Evolutionary conservation across 1,140 invertebrate genomes (phyloP).

Genomic region (Drosophila obscura): DNA sequence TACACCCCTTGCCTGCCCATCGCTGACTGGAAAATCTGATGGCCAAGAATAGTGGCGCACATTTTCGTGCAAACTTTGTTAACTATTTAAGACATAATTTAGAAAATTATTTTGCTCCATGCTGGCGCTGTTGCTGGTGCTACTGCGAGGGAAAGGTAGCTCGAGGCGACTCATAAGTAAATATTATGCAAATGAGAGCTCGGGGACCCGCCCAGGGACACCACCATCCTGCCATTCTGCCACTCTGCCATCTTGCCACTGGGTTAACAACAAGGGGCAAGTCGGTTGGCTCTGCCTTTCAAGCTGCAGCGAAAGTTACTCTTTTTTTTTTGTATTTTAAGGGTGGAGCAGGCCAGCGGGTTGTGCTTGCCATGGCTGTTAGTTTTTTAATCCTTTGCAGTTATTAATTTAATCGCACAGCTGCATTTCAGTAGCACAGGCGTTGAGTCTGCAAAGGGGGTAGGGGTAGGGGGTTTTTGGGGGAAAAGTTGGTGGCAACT

Average conservation of each 20-base stretch:
- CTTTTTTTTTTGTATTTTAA: constrained; percentile 18
- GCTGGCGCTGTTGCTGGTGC: constrained; percentile 15
- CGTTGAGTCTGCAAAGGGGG: background rate
- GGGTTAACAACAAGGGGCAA: constrained; percentile 16
- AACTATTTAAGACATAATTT: constrained; percentile 83
- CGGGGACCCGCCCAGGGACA: constrained; percentile 42
- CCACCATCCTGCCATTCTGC: background rate
- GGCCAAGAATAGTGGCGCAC: constrained; percentile 46
- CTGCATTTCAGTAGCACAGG: constrained; percentile 61
- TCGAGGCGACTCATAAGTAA: constrained; percentile 61
- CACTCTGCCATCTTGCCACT: background rate
- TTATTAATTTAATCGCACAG: constrained; percentile 82
- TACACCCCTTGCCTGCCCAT: background rate
- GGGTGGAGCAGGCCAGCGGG: constrained; percentile 44
- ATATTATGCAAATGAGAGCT: constrained; percentile 78
- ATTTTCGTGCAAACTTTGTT: constrained; percentile 76
- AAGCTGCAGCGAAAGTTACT: constrained; percentile 65
- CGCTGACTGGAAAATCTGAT: constrained; percentile 27
- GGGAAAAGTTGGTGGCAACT: constrained; percentile 38
- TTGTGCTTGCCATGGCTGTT: constrained; percentile 74
- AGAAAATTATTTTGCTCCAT: constrained; percentile 78
- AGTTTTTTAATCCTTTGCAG: constrained; percentile 80
- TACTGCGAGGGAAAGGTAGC: background rate
- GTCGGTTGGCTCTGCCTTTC: constrained; percentile 36
- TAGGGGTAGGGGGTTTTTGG: background rate